These are phyloP conservation scores for Tribolium freemani DNA, from an alignment of 2,888 invertebrate genomes.

Conservation along the genomic window DNA sequence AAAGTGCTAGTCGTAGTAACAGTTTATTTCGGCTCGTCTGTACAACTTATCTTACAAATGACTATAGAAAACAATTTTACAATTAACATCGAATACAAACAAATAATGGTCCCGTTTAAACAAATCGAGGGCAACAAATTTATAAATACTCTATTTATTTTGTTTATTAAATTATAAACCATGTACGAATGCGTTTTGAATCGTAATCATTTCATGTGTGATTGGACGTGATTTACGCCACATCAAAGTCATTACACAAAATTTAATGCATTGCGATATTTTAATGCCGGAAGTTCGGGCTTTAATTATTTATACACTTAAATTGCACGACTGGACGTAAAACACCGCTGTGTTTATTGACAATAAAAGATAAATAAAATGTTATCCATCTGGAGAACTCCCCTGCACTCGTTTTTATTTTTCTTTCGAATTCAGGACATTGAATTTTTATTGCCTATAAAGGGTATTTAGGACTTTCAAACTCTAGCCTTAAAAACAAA, in stretches of 20 bases:
- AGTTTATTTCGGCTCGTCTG: slow-evolving; percentile 24
- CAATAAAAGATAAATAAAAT: slow-evolving; percentile 30
- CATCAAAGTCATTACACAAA: slow-evolving; percentile 13
- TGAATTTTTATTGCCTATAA: slow-evolving; percentile 18
- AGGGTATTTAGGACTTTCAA: neutral
- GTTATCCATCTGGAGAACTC: slow-evolving; percentile 16
- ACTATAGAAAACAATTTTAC: slow-evolving; percentile 27
- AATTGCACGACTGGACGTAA: neutral
- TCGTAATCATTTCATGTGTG: neutral
- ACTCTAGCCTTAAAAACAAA: neutral
- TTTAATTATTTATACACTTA: slow-evolving; percentile 16
- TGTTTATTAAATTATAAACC: neutral
- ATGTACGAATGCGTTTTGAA: neutral
- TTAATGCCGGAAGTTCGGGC: slow-evolving; percentile 1
- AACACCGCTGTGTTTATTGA: slow-evolving; percentile 4
- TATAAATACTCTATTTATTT: neutral
- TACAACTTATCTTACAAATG: slow-evolving; percentile 27
- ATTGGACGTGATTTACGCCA: slow-evolving; percentile 21
- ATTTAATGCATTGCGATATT: neutral
- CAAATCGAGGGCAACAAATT: slow-evolving; percentile 20
- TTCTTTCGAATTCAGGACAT: neutral
- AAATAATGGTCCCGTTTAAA: slow-evolving; percentile 34
- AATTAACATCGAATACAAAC: slow-evolving; percentile 26
- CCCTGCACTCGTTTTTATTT: slow-evolving; percentile 4
- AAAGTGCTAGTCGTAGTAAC: slow-evolving; percentile 1